A percentile compares a stretch with the other conserved stretches of the same genome.
phyloP scores from a whole-genome alignment of 2,888 invertebrate genomes.

The Norana najaformis region DNA sequence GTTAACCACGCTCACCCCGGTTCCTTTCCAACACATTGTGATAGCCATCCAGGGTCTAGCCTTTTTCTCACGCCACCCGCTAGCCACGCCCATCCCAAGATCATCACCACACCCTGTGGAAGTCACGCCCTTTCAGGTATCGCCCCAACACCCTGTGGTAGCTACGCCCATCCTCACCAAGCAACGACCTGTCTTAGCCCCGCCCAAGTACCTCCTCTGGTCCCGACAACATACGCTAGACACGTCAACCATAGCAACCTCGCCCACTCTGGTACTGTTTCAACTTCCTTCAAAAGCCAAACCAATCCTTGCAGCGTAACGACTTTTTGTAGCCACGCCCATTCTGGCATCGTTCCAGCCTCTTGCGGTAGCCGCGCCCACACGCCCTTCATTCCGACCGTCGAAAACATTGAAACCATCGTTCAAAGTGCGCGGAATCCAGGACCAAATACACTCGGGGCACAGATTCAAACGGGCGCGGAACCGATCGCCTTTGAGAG shows the following conservation, averaged over 20 bases:
- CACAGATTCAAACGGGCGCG: not conserved
- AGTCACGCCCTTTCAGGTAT: not conserved
- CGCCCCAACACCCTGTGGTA: not conserved
- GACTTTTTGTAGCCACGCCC: not conserved
- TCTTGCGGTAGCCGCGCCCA: not conserved
- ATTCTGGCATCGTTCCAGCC: not conserved
- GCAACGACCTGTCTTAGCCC: slow-evolving; percentile 6
- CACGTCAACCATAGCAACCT: not conserved
- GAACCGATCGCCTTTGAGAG: not conserved
- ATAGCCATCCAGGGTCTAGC: too few relatives aligned
- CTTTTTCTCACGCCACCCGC: not conserved
- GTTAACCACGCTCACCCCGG: not conserved
- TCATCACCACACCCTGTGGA: not conserved
- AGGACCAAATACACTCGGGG: not conserved
- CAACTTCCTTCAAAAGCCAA: not conserved
- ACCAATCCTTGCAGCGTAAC: not conserved
- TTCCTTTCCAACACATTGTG: too few relatives aligned
- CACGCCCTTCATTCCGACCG: not conserved
- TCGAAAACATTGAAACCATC: not conserved
- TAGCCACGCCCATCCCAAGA: not conserved
- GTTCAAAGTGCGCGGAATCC: not conserved
- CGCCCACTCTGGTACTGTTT: slow-evolving; percentile 13
- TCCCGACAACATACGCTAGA: not conserved
- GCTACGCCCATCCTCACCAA: not conserved
- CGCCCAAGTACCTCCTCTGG: not conserved